Conservation (phyloP, 2,113 vertebrate species). For the Urocolius indicus region DNA sequence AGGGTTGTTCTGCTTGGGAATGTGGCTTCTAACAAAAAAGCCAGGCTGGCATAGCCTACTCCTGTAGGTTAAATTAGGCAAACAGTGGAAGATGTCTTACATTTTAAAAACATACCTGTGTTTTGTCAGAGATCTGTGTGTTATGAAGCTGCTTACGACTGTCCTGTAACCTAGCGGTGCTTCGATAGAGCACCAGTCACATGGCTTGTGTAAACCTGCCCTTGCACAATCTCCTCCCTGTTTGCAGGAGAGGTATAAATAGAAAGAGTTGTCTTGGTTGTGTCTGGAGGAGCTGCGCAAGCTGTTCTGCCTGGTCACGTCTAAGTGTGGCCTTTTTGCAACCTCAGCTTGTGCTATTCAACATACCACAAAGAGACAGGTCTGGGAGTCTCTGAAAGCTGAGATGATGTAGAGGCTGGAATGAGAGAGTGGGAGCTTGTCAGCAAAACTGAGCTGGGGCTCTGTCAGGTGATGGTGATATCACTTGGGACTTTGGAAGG, state of each 20-base stretch:
- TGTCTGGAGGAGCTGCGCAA: not conserved
- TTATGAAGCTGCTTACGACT: rapidly evolving
- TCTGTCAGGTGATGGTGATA: not conserved
- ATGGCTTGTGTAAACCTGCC: constrained; percentile 1
- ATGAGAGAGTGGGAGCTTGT: not conserved
- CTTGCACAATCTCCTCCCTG: not conserved
- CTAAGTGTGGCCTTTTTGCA: rapidly evolving
- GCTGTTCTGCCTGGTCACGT: not conserved
- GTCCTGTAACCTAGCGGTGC: rapidly evolving
- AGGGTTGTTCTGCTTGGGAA: not conserved
- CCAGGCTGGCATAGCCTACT: not conserved
- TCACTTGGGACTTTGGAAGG: not conserved
- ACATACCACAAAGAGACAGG: rapidly evolving
- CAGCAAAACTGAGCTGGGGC: not conserved
- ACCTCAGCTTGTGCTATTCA: rapidly evolving
- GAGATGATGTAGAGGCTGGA: not conserved
- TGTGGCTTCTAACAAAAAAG: not conserved
- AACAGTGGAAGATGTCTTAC: not conserved
- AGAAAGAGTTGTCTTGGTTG: not conserved
- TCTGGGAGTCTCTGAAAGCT: not conserved
- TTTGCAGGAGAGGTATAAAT: constrained; percentile 20
- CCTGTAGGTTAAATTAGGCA: not conserved
- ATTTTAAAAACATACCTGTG: not conserved
- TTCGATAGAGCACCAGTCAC: not conserved
- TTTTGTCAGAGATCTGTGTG: not conserved